Base-by-base conservation (phyloP, 2,888 invertebrate species). In the Ophraella communa region DNA sequence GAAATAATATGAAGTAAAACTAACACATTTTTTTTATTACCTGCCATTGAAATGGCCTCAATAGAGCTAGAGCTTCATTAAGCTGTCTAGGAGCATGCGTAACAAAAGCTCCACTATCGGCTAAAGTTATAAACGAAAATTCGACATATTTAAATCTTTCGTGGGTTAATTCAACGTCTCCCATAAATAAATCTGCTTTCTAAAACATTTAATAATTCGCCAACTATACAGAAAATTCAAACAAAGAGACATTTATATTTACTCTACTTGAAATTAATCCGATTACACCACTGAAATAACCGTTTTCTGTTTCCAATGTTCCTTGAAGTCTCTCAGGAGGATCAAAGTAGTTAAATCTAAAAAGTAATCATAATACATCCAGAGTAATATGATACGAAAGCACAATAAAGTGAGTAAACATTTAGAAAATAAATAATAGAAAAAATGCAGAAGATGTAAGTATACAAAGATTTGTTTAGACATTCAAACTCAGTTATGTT, bases 101-200 rank as follows among this genome's bases (percentile, higher is more conserved):
- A 1, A 91, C 84, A 75, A 92, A 92, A 0, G 91, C 91, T 0
- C 91, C 91, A 17, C 90, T 91, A 75, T 92, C 92, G 0, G 91
- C 91, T 39, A 92, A 81, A 0, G 91, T 92, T 59, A 91, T 84
- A 75, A 91, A 91, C 0, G 91, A 90, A 81, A 91, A 92, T 75
- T 92, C 91, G 0, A 91, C 90, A 0, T 87, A 90, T 72, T 88
- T 88, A 11, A 88, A 85, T 3, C 91, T 83, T 75, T 92, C 91
- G 85, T 87, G 88, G 0, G 91, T 91, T 73, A 92, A 85, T 0
- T 89, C 89, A 1, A 91, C 89, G 74, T 92, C 92, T 0, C 92
- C 92, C 33, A 92, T 83, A 73, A 91, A 89, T 74, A 92, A 87
- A 67, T 91, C 90, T 0, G 89, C 91, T 80, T 87, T 85, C 89